Percentiles rank a stretch among this genome's conserved stretches.
Evolutionary conservation across 2,888 invertebrate species (phyloP).

Genomic region (Plebejus argus): DNA sequence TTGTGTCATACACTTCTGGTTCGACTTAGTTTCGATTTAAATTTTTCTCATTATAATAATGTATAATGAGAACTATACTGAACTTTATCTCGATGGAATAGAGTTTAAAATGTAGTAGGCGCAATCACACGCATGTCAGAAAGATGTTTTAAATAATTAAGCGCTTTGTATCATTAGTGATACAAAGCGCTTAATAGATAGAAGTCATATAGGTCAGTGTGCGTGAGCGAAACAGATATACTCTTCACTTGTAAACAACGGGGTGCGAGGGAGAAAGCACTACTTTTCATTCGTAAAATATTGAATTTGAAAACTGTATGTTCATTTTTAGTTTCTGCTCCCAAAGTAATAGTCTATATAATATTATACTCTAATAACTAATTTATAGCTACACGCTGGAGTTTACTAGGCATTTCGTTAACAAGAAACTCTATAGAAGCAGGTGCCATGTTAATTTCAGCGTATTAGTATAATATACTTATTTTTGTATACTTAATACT

Average conservation of each 20-base stretch:
- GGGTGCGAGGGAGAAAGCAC: not conserved
- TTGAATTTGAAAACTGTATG: not conserved
- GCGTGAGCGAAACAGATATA: not conserved
- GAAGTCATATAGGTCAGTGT: conserved; percentile 14
- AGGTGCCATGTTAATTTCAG: not conserved
- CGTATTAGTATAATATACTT: not conserved
- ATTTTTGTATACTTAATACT: not conserved
- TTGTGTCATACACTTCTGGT: conserved; percentile 7
- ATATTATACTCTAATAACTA: too few relatives aligned
- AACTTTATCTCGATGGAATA: not conserved
- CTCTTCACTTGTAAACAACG: not conserved
- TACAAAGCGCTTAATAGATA: too few relatives aligned
- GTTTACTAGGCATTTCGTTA: too few relatives aligned
- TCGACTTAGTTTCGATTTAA: conserved; percentile 10
- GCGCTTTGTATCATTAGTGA: not conserved
- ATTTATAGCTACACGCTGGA: too few relatives aligned
- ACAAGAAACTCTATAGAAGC: too few relatives aligned
- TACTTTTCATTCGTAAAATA: not conserved
- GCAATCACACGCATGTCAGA: conserved; percentile 20
- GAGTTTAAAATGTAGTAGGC: not conserved
- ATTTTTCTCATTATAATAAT: conserved; percentile 4
- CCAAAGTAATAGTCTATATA: not conserved
- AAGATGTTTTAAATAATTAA: conserved; percentile 26
- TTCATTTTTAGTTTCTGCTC: not conserved
- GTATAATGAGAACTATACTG: not conserved